Percentiles rank a stretch among this genome's conserved stretches.
These are phyloP conservation scores for Apamea monoglypha DNA, from an alignment of 2,888 invertebrate genomes.

Conservation along the genomic window DNA sequence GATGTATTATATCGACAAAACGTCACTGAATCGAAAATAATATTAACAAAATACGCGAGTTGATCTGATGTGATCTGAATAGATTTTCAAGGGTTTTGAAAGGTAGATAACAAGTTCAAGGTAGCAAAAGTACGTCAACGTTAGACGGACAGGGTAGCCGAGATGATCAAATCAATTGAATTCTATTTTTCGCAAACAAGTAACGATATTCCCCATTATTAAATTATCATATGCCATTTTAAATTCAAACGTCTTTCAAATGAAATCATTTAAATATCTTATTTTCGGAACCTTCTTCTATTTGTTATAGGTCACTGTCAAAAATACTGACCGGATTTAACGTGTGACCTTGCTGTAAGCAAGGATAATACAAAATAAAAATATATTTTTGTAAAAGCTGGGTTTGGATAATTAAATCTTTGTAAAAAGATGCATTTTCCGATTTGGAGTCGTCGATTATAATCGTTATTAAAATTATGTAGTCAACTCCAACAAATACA, in stretches of 20 bases:
- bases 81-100: background rate
- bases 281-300: background rate
- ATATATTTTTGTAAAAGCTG: background rate
- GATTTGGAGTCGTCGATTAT: background rate
- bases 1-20: background rate
- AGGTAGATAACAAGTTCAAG: background rate
- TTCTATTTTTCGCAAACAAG: slow-evolving; percentile 5
- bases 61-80: background rate
- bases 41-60: background rate
- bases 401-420: background rate
- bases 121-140: background rate
- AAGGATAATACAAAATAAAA: background rate
- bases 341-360: background rate
- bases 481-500: background rate
- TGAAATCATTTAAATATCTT: slow-evolving; percentile 1
- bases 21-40: background rate
- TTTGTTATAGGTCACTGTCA: background rate
- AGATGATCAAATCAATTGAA: background rate
- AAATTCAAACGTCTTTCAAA: background rate
- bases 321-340: background rate
- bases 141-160: too few species aligned
- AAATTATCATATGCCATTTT: slow-evolving; percentile 7
- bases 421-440: background rate
- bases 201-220: slow-evolving; percentile 6
- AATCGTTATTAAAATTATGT: background rate